Evolutionary conservation across 2,888 invertebrate genomes (phyloP), one percentile per base, ranked within the genome.

Genomic region (Oeneis ivallda): DNA sequence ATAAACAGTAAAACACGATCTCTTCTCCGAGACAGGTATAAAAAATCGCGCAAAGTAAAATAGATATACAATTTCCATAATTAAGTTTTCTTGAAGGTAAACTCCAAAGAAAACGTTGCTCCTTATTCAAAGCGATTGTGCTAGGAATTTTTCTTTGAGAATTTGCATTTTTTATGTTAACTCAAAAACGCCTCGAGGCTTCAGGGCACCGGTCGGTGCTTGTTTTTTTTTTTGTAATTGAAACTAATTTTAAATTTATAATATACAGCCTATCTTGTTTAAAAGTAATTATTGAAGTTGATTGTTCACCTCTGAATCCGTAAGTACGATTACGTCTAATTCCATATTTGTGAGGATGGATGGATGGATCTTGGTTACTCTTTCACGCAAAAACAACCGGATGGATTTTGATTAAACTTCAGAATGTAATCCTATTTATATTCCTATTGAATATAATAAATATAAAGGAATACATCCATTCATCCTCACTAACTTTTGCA

Each of bases 11-110:
- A 43, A 41, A 41, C 13, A 37, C 45, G 47, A 59, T 47, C 54
- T 9, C 37, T 65, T 43, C 49, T 10, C 49, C 54, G 17, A 37
- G 49, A 43, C 47, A 68, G 63, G 65, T 65, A 64, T 64, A 68
- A 62, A 68, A 65, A 65, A 56, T 62, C 62, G 61, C 60, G 61
- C 61, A 26, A 61, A 61, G 52, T 52, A 52, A 61, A 61, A 61
- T 49, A 65, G 64, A 71, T 66, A 65, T 63, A 64, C 67, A 69
- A 73, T 73, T 72, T 70, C 67, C 72, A 72, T 75, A 74, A 74
- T 75, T 73, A 73, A 74, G 70, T 71, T 75, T 71, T 58, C 67
- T 68, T 57, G 69, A 67, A 73, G 67, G 70, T 68, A 69, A 68
- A 62, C 65, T 72, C 73, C 72, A 75, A 74, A 74, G 71, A 66